A percentile compares a stretch with the other conserved stretches of the same genome.
Conservation (phyloP, 2,888 invertebrate genomes). For the Hetaerina titia region DNA sequence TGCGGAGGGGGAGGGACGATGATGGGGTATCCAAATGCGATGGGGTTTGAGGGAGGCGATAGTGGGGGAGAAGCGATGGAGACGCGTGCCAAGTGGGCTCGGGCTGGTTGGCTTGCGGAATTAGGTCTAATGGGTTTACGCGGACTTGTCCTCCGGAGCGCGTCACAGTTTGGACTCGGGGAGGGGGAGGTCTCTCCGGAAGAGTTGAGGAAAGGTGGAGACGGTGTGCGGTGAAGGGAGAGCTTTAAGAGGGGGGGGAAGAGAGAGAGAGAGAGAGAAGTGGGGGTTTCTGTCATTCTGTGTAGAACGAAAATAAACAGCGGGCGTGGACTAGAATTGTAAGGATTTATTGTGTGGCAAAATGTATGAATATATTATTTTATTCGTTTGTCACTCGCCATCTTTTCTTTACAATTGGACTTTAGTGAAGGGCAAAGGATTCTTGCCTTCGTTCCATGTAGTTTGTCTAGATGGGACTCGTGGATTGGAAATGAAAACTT, state of each 20-base stretch:
- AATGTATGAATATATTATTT: neutral
- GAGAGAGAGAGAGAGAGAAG: neutral
- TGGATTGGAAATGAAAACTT: neutral
- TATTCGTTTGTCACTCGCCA: neutral
- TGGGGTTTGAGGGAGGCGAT: neutral
- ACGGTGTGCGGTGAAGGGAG: no score
- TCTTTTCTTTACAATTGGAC: constrained; percentile 24
- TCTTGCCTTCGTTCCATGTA: neutral
- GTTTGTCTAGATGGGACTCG: neutral
- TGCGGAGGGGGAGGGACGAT: neutral
- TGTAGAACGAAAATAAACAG: neutral
- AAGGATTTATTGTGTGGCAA: constrained; percentile 18
- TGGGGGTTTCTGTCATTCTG: neutral
- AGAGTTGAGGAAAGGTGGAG: no score
- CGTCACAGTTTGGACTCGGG: neutral
- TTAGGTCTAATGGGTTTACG: constrained; percentile 50
- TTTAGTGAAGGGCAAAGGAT: neutral
- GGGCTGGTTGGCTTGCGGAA: neutral
- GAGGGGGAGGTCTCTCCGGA: neutral
- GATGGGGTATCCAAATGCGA: neutral
- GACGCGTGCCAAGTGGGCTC: neutral
- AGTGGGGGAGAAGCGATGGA: neutral
- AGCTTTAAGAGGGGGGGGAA: no score
- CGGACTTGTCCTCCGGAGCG: neutral
- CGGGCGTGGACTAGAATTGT: neutral